Percentiles rank a stretch among this genome's conserved stretches.
phyloP scores from a whole-genome alignment of 2,113 vertebrate species.

The Dermatemys mawii region DNA sequence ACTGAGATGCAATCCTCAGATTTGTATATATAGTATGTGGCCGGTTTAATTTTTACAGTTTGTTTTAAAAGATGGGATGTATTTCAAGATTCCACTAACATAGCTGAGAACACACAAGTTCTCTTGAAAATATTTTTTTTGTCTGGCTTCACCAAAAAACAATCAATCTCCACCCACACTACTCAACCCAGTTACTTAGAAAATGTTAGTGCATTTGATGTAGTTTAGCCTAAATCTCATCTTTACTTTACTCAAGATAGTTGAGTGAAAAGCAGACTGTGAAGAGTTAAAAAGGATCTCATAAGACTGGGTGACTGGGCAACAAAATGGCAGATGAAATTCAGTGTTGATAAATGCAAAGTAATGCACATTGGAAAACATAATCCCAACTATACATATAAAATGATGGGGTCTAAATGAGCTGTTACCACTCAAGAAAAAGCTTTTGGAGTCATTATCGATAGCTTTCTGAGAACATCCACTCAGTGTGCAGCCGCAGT shows the following conservation, averaged over 20 bases:
- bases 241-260: background rate
- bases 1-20: slow-evolving; percentile 44
- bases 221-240: background rate
- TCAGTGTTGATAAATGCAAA: too few species aligned
- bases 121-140: slow-evolving; percentile 21
- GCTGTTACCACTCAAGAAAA: too few species aligned
- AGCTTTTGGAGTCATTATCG: too few species aligned
- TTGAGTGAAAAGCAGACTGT: too few species aligned
- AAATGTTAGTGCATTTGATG: slow-evolving; percentile 32
- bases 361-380: too few species aligned
- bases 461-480: too few species aligned
- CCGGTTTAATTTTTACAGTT: slow-evolving; percentile 42
- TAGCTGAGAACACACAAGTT: slow-evolving; percentile 25
- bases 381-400: too few species aligned
- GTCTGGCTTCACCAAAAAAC: slow-evolving; percentile 38
- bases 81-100: slow-evolving; percentile 43
- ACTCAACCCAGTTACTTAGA: background rate
- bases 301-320: too few species aligned
- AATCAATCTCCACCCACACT: background rate
- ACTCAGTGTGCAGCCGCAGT: too few species aligned
- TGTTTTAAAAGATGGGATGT: slow-evolving; percentile 56
- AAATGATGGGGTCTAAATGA: too few species aligned
- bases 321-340: too few species aligned
- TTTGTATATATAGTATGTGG: slow-evolving; percentile 57
- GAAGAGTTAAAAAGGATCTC: too few species aligned